A percentile compares a stretch with the other conserved stretches of the same genome.
These are phyloP conservation scores for Helarctos malayanus DNA, from an alignment of 2,797 vertebrate species.

Conservation along the genomic window DNA sequence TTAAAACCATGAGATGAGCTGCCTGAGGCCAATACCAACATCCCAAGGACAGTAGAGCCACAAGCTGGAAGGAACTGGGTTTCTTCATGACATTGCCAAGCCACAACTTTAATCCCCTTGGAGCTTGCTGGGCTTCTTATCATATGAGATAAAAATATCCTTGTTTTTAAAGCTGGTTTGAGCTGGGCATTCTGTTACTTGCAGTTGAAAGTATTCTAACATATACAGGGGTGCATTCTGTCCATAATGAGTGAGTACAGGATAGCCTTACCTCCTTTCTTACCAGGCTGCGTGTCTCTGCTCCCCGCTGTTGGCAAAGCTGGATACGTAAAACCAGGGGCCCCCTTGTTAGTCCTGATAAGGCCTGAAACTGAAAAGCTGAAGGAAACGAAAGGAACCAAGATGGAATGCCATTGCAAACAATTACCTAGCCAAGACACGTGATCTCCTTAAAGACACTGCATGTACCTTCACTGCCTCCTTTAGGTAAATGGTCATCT, in stretches of 20 bases:
- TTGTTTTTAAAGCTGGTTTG: constrained; percentile 25
- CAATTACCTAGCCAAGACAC: neutral
- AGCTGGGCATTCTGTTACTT: neutral
- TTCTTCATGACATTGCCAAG: neutral
- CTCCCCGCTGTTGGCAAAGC: neutral
- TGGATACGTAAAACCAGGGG: neutral
- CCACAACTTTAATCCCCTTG: neutral
- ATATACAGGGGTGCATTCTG: neutral
- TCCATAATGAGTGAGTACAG: neutral
- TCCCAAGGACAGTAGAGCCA: neutral
- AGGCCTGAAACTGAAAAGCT: neutral
- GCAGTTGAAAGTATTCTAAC: neutral
- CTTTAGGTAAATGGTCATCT: neutral
- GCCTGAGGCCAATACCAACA: neutral
- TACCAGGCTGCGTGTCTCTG: neutral
- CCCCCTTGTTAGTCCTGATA: neutral
- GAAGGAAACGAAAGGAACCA: neutral
- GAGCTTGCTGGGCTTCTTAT: neutral
- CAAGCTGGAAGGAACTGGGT: neutral
- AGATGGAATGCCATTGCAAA: neutral
- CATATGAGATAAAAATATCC: neutral
- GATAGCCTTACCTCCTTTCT: neutral
- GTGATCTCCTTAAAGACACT: neutral
- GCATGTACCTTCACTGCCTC: neutral
- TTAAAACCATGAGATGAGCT: neutral